Conservation (phyloP, 1,140 invertebrate genomes). For the Colletes latitarsis region DNA sequence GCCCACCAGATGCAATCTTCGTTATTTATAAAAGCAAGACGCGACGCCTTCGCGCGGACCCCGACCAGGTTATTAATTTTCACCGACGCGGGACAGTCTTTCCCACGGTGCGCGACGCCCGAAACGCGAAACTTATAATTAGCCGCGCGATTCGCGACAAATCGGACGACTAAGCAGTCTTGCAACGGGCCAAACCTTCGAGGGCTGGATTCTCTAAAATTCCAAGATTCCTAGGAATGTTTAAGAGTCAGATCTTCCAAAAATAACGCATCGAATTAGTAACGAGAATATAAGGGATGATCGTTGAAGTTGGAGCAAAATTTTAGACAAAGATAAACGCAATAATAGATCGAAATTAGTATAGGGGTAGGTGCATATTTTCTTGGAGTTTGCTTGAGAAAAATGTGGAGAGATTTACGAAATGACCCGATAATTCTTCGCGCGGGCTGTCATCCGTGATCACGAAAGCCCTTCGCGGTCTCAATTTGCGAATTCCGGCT, state of each 20-base stretch:
- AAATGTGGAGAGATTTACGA: neutral
- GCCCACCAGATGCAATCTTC: conserved; percentile 17
- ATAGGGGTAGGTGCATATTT: too few species aligned
- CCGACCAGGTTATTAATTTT: neutral
- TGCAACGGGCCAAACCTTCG: neutral
- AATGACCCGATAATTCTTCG: conserved; percentile 25
- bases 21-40: conserved; percentile 32
- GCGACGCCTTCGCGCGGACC: neutral
- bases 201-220: too few species aligned
- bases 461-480: conserved; percentile 65
- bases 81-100: neutral
- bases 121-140: conserved; percentile 8
- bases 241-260: too few species aligned
- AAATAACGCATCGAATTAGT: too few species aligned
- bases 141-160: neutral
- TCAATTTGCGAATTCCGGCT: conserved; percentile 69
- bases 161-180: too few species aligned
- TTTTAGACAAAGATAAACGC: too few species aligned
- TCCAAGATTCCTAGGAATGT: too few species aligned
- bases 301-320: too few species aligned
- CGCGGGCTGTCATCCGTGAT: conserved; percentile 25
- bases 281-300: too few species aligned
- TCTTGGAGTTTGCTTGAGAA: too few species aligned
- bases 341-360: too few species aligned
- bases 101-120: neutral